Evolutionary conservation across 2,888 invertebrate genomes (phyloP), one percentile per base, ranked within the genome.

Genomic region (Crematogaster levior): DNA sequence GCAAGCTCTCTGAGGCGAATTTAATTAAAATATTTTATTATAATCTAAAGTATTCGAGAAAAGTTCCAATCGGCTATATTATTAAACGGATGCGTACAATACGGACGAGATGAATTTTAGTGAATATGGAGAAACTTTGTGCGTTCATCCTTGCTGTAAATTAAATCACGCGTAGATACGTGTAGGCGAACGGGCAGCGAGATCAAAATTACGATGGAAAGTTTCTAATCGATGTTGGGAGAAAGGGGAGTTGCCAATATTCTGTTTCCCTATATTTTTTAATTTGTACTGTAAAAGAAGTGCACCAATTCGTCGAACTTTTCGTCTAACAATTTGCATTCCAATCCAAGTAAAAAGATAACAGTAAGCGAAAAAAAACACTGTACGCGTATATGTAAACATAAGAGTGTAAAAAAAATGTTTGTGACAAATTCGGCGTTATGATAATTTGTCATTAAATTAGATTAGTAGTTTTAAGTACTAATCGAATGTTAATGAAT

Each of bases 21-120:
- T 75, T 68, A 68, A 68, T 75, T 66, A 75, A 75, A 75, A 51
- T 68, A 18, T 70, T 68, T 75, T 66, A 51, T 68, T 48, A 66
- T 37, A 74, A 68, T 51, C 34, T 21, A 0, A 21, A 40, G 1
- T 12, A 48, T 75, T 74, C 48, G 51, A n/a, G n/a, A 75, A 75
- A 75, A 75, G 37, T 51, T 75, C 37, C 74, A 24, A 74, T 75
- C 70, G 24, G 37, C 5, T 27, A 34, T n/a, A 70, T n/a, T 51
- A 66, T 68, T 75, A 27, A 48, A 40, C n/a, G 15, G 58, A 80
- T 80, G 58, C 43, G 40, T 75, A 48, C 37, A 1, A 40, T 24
- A 7, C 21, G 43, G 3, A 46, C 30, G 30, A 37, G 21, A 74
- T 80, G 60, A 37, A 80, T 77, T 80, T 80, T 37, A 60, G 12